phyloP scores from a whole-genome alignment of 2,113 vertebrate genomes.

The Anhinga rufa region DNA sequence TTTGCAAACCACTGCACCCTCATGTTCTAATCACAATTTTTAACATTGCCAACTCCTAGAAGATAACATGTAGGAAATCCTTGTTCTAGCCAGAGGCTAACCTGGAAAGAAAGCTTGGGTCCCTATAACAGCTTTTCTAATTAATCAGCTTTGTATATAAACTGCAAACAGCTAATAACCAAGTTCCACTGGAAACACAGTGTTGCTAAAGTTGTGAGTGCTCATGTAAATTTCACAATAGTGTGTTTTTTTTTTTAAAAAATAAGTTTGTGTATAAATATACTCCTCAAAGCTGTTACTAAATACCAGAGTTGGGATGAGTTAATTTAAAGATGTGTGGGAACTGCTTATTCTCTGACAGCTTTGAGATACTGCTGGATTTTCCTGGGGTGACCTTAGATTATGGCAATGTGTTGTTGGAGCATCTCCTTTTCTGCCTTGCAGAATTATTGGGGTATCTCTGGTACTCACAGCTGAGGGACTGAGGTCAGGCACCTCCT shows the following conservation, averaged over 20 bases:
- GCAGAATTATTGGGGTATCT: neutral
- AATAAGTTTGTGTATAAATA: constrained; percentile 5
- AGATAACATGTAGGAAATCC: neutral
- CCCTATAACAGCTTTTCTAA: neutral
- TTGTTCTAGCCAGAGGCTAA: neutral
- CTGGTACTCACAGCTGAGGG: neutral
- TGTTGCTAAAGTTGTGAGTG: neutral
- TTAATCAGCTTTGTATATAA: constrained; percentile 29
- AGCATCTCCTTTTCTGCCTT: neutral
- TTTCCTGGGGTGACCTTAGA: neutral
- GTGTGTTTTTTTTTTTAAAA: neutral
- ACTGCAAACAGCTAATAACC: neutral
- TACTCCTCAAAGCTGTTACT: constrained; percentile 9
- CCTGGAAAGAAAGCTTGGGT: neutral
- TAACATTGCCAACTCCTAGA: neutral
- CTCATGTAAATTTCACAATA: constrained; percentile 28
- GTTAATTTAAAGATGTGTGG: constrained; percentile 1
- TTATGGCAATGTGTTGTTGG: neutral
- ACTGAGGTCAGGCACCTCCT: neutral
- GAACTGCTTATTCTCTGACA: neutral
- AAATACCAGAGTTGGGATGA: constrained; percentile 1
- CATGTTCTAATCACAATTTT: neutral
- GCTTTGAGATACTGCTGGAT: neutral
- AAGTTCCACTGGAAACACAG: neutral
- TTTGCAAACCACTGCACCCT: neutral